phyloP scores from a whole-genome alignment of 2,888 invertebrate species.

The Hydroisotoma schaefferi region DNA sequence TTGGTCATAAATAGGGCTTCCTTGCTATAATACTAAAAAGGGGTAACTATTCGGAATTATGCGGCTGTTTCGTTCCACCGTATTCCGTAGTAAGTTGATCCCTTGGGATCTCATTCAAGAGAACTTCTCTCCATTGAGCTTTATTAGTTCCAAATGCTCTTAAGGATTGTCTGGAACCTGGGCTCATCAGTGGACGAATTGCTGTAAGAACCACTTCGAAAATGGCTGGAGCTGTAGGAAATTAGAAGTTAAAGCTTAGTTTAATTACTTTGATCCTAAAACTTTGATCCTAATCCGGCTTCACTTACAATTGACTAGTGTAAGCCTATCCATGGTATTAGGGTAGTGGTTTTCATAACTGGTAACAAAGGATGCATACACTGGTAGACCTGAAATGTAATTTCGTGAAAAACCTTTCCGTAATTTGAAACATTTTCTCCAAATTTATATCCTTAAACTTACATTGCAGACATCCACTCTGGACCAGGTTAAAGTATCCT shows the following conservation, averaged over 20 bases:
- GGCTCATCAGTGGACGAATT: neutral
- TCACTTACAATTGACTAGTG: slow-evolving; percentile 4
- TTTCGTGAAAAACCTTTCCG: neutral
- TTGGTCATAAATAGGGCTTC: neutral
- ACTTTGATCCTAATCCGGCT: neutral
- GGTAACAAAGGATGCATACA: slow-evolving; percentile 1
- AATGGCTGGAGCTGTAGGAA: neutral
- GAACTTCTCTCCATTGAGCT: neutral
- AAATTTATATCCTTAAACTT: neutral
- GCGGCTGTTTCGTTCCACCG: neutral
- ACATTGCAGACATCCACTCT: slow-evolving; percentile 10
- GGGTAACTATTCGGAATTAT: neutral
- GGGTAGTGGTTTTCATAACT: slow-evolving; percentile 8
- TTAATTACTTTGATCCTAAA: neutral
- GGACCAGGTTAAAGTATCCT: slow-evolving; percentile 6
- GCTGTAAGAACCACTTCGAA: slow-evolving; percentile 3
- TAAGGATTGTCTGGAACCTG: neutral
- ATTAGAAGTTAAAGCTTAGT: neutral
- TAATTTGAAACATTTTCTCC: too few species aligned
- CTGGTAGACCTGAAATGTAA: slow-evolving; percentile 1
- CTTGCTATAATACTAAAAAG: neutral
- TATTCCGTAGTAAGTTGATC: neutral
- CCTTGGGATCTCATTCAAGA: slow-evolving; percentile 2
- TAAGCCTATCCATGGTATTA: neutral
- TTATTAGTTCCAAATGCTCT: slow-evolving; percentile 2